Evolutionary conservation across 1,140 invertebrate species (phyloP).

Genomic region (Drosophila azteca): DNA sequence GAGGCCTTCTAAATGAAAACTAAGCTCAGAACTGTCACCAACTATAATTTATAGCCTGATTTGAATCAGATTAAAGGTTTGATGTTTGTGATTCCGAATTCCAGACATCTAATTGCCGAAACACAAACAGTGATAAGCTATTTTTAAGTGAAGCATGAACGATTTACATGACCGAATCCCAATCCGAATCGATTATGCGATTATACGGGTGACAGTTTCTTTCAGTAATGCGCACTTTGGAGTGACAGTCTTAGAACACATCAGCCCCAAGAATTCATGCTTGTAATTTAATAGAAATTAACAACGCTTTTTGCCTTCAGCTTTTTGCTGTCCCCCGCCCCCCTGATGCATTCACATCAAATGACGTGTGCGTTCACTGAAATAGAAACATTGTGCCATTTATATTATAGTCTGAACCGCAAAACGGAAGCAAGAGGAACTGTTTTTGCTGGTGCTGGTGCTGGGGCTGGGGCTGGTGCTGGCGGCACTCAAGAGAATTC

Average conservation of each 20-base stretch:
- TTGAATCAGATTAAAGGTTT: constrained; percentile 35
- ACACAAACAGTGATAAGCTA: constrained; percentile 56
- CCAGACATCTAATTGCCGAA: constrained; percentile 66
- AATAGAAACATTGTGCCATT: constrained; percentile 74
- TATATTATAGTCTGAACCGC: constrained; percentile 22
- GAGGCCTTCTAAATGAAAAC: constrained; percentile 46
- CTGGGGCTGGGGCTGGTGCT: too few species aligned
- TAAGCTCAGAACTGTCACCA: constrained; percentile 36
- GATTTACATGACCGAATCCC: constrained; percentile 35
- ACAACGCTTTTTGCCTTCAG: constrained; percentile 17
- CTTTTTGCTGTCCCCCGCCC: constrained; percentile 10
- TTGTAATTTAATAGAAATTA: constrained; percentile 60
- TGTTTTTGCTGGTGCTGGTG: too few species aligned
- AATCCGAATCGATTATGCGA: constrained; percentile 14
- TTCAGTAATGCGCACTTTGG: constrained; percentile 34
- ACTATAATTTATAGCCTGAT: constrained; percentile 67
- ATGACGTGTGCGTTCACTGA: constrained; percentile 69
- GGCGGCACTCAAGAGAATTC: constrained; percentile 30
- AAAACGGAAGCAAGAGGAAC: constrained; percentile 38
- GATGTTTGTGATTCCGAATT: constrained; percentile 37
- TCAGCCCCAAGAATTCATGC: constrained; percentile 29
- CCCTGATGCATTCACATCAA: constrained; percentile 51
- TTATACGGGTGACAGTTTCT: background rate
- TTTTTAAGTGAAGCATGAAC: constrained; percentile 36
- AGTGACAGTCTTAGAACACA: constrained; percentile 22